phyloP scores from a whole-genome alignment of 2,797 vertebrate species.

The Platyrinchus mystaceus region DNA sequence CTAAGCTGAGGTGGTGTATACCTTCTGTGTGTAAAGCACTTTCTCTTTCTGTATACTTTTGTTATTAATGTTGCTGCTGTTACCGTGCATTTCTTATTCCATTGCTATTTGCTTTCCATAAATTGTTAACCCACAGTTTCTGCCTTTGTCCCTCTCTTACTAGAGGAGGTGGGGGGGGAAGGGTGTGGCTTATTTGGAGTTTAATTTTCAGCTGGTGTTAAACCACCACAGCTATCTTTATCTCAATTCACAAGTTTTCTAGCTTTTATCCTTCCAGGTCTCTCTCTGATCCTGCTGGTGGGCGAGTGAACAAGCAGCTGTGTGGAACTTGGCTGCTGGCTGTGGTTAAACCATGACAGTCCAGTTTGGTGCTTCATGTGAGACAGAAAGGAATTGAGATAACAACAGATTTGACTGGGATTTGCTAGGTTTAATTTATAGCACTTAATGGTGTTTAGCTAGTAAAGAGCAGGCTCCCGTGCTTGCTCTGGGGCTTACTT shows the following conservation, averaged over 20 bases:
- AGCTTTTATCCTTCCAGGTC: background rate
- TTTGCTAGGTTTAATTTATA: background rate
- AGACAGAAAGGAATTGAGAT: background rate
- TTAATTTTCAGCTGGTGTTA: background rate
- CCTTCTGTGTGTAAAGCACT: background rate
- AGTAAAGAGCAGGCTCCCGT: background rate
- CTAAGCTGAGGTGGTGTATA: background rate
- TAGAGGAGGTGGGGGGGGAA: background rate
- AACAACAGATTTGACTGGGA: background rate
- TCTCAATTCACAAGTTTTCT: background rate
- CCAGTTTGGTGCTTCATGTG: background rate
- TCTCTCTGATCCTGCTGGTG: background rate
- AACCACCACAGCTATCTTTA: background rate
- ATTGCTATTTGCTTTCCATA: background rate
- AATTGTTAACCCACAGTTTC: background rate
- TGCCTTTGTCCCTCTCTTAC: background rate
- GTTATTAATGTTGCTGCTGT: background rate
- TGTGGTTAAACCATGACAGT: background rate
- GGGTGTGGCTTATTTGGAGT: background rate
- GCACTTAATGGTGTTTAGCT: background rate
- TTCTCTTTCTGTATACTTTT: background rate
- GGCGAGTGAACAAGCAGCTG: background rate
- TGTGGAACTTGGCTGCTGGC: background rate
- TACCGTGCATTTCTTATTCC: background rate
- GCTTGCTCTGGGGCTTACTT: background rate